Percentiles rank a stretch among this genome's conserved stretches.
phyloP scores from a whole-genome alignment of 1,140 invertebrate species.

The Chironomus tepperi region DNA sequence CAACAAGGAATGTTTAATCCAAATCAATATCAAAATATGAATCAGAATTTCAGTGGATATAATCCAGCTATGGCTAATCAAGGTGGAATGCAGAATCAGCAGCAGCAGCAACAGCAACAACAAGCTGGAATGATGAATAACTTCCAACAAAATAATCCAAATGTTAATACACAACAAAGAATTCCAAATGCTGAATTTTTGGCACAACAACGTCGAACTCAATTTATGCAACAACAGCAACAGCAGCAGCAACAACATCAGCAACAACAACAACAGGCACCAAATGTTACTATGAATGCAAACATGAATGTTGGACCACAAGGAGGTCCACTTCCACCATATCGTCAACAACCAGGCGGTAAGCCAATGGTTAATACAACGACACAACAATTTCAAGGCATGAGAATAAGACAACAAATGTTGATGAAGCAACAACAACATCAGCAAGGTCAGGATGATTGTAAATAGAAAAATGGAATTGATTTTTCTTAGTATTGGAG shows the following conservation, averaged over 20 bases:
- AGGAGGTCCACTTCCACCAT: conserved; percentile 43
- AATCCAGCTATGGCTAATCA: conserved; percentile 30
- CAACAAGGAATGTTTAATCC: conserved; percentile 35
- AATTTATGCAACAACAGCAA: conserved; percentile 46
- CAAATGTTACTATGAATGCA: conserved; percentile 44
- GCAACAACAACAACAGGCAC: conserved; percentile 38
- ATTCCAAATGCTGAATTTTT: conserved; percentile 42
- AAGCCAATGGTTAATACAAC: conserved; percentile 37
- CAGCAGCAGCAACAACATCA: conserved; percentile 39
- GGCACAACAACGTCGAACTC: conserved; percentile 48
- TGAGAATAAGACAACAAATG: conserved; percentile 40
- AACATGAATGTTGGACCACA: conserved; percentile 43
- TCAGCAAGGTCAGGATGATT: conserved; percentile 34
- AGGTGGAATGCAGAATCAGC: conserved; percentile 28
- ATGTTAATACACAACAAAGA: conserved; percentile 30
- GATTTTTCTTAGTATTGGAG: too few relatives aligned
- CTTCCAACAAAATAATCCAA: conserved; percentile 36
- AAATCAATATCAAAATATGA: conserved; percentile 32
- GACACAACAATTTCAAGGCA: conserved; percentile 38
- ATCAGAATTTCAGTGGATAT: conserved; percentile 36
- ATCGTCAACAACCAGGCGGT: conserved; percentile 37
- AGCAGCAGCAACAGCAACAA: conserved; percentile 34
- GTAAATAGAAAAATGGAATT: conserved; percentile 25
- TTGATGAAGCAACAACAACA: conserved; percentile 39
- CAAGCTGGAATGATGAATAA: conserved; percentile 39